A percentile compares a stretch with the other conserved stretches of the same genome.
These are phyloP conservation scores for Mamestra brassicae DNA, from an alignment of 2,888 invertebrate genomes.

Conservation along the genomic window DNA sequence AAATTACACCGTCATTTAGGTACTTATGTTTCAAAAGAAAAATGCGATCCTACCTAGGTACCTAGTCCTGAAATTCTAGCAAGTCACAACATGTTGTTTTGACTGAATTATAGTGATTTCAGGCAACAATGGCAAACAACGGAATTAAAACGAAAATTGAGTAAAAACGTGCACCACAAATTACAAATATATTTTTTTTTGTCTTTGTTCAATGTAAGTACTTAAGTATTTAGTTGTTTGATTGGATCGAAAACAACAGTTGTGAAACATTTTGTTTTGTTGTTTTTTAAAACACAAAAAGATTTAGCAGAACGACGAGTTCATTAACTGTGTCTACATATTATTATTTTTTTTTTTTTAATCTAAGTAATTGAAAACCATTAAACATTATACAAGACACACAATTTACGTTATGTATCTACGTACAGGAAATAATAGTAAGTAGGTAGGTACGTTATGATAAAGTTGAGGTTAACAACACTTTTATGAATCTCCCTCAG, in stretches of 20 bases:
- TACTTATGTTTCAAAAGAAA: background rate
- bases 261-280: background rate
- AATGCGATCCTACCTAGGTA: background rate
- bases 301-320: background rate
- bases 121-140: constrained; percentile 29
- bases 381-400: too few relatives aligned
- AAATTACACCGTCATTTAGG: constrained; percentile 8
- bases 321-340: background rate
- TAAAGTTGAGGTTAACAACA: background rate
- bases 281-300: background rate
- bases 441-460: background rate
- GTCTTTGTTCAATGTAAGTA: too few relatives aligned
- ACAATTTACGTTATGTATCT: too few relatives aligned
- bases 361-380: too few relatives aligned
- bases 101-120: background rate
- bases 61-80: background rate
- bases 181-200: too few relatives aligned
- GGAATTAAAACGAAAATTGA: background rate
- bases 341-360: too few relatives aligned
- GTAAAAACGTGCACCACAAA: too few relatives aligned
- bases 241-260: background rate
- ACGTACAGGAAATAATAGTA: too few relatives aligned
- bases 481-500: background rate
- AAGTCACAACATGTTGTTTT: constrained; percentile 13
- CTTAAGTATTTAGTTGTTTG: too few relatives aligned